Base-by-base conservation (phyloP, 2,888 invertebrate genomes). In the Agriopis marginaria region DNA sequence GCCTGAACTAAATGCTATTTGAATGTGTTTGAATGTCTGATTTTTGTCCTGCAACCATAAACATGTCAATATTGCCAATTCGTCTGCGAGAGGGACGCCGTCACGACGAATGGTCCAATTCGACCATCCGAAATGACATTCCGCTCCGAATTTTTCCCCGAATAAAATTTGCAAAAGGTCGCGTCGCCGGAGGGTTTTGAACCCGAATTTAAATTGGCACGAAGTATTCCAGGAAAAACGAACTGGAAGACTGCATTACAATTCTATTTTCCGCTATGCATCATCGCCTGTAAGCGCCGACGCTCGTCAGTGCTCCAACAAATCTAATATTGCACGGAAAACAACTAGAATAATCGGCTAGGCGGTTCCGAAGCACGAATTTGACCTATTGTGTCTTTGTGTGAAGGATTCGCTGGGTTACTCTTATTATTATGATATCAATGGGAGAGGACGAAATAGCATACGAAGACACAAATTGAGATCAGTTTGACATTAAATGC, bases 221-320 rank as follows among this genome's bases (percentile, higher is more conserved):
- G 70, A 75, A 75, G 60, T 68, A 75, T 75, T 72, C 64, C 68
- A 72, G 68, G 67, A 74, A 67, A 67, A 74, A 72, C 61, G 56
- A 67, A 56, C 71, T 76, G 73, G 73, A 72, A 68, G 69, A 75
- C 65, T 72, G 76, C 73, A 77, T 63, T 73, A 68, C 75, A 66
- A 72, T 74, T 75, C 77, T 79, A 78, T 78, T 79, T 77, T 74
- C 62, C 62, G 61, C 72, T 64, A 67, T 71, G 75, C 66, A 77
- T 77, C 76, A 76, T 77, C 76, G 70, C 70, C 71, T 73, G 62
- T 55, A 64, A 74, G 72, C 77, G 76, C 76, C 76, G 68, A 76
- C 75, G 63, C 75, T 78, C 68, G 75, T 79, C 79, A 67, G 69
- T 68, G 62, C 59, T 56, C 51, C 62, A 67, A 62, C 61, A 63